Percentiles rank a stretch among this genome's conserved stretches.
Conservation (phyloP, 2,797 vertebrate genomes). For the Peromyscus aztecus region DNA sequence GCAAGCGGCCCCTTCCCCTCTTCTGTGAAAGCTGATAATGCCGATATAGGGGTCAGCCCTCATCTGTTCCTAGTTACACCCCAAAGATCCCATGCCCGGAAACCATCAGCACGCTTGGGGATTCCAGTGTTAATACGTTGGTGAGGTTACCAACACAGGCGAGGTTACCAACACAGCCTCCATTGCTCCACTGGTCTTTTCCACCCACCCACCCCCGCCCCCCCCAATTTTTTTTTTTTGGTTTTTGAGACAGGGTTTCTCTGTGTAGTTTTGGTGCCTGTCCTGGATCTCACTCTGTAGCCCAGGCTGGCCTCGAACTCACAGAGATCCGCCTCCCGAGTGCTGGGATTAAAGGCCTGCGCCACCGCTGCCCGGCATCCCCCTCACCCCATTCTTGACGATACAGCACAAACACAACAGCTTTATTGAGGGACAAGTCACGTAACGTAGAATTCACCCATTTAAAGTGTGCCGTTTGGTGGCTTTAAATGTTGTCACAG, state of each 20-base stretch:
- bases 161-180: not conserved
- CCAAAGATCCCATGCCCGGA: not conserved
- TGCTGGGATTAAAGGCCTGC: too few species aligned
- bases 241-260: too few species aligned
- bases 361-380: too few species aligned
- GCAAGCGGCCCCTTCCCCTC: not conserved
- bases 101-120: not conserved
- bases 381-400: rapidly evolving
- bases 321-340: too few species aligned
- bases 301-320: too few species aligned
- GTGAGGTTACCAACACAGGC: not conserved
- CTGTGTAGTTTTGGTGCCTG: too few species aligned
- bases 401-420: not conserved
- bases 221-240: too few species aligned
- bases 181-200: too few species aligned
- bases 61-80: not conserved
- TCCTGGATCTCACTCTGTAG: too few species aligned
- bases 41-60: not conserved
- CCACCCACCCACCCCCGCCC: too few species aligned
- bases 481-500: not conserved
- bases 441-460: not conserved
- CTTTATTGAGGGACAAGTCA: not conserved
- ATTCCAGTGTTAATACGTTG: too few species aligned
- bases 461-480: not conserved
- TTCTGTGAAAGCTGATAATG: not conserved